Percentiles rank a stretch among this genome's conserved stretches.
Conservation (phyloP, 2,888 invertebrate species). For the Tortrix viridana region DNA sequence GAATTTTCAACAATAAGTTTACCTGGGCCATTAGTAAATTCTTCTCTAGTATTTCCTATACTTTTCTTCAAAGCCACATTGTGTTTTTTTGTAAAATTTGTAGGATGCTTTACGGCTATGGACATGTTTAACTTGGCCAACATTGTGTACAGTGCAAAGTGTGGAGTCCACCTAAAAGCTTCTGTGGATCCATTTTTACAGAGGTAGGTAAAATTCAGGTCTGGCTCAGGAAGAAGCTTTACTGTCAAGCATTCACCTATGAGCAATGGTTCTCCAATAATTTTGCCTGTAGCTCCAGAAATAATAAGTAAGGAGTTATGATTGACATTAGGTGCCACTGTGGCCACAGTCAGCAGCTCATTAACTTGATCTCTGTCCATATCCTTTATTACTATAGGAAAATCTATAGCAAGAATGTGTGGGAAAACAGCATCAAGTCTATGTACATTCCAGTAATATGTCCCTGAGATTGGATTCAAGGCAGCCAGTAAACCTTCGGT, state of each 20-base stretch:
- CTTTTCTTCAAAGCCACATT: constrained; percentile 83
- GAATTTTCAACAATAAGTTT: constrained; percentile 88
- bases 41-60: constrained; percentile 82
- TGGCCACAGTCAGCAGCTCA: constrained; percentile 87
- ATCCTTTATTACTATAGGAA: constrained; percentile 89
- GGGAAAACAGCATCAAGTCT: constrained; percentile 79
- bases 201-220: constrained; percentile 78
- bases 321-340: constrained; percentile 75
- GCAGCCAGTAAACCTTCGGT: constrained; percentile 85
- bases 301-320: constrained; percentile 87
- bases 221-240: constrained; percentile 82
- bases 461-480: constrained; percentile 78
- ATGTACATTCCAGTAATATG: constrained; percentile 85
- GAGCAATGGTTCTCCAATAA: constrained; percentile 86
- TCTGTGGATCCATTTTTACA: constrained; percentile 85
- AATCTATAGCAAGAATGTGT: constrained; percentile 85
- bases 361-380: constrained; percentile 88
- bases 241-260: constrained; percentile 85
- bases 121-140: constrained; percentile 63
- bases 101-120: constrained; percentile 53
- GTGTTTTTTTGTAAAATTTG: constrained; percentile 73
- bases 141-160: constrained; percentile 63
- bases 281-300: constrained; percentile 88
- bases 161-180: constrained; percentile 73
- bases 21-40: constrained; percentile 85